Evolutionary conservation across 2,797 vertebrate species (phyloP), one percentile per base, ranked within the genome.

Genomic region (Tapera naevia): DNA sequence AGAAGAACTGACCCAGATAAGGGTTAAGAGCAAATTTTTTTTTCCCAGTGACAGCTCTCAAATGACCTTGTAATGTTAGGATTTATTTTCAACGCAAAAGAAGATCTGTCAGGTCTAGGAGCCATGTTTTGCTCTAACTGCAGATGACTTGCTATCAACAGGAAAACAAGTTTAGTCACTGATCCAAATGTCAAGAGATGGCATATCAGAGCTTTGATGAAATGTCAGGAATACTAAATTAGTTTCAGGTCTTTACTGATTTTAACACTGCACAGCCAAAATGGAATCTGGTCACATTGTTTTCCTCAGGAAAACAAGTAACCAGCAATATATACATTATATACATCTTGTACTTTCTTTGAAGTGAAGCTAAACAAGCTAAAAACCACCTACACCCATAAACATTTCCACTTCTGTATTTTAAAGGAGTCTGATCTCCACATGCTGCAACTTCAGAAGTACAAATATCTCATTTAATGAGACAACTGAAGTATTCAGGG

Each of bases 151-250:
- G 78, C 79, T 95, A 97, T 91, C 95, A 96, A 93, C 93, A 95
- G 65, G 51, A 86, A 97, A 95, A 95, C 94, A 92, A 96, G 88
- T 93, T 89, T 69, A 95, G 94, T 87, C 92, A 91, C 92, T 89
- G 94, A 95, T 94, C 92, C 94, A 92, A 93, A 91, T 85, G 92
- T 94, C 94, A 92, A 80, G 79, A 95, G 88, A 94, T 94, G 86
- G 91, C 93, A 95, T 94, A 97, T 94, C 80, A 95, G 81, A 0
- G 8, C 86, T 92, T 62, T 92, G 93, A 95, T 92, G 91, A 91
- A 91, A 94, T 58, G 88, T 93, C 86, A 97, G 88, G 90, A 93
- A 85, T 81, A 51, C 69, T 61, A 91, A 95, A 4, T 0, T 32
- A 75, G 67, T 93, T 91, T 78, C 60, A 82, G 90, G 78, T 80